phyloP scores from a whole-genome alignment of 2,797 vertebrate species.

The Nyctibius grandis region DNA sequence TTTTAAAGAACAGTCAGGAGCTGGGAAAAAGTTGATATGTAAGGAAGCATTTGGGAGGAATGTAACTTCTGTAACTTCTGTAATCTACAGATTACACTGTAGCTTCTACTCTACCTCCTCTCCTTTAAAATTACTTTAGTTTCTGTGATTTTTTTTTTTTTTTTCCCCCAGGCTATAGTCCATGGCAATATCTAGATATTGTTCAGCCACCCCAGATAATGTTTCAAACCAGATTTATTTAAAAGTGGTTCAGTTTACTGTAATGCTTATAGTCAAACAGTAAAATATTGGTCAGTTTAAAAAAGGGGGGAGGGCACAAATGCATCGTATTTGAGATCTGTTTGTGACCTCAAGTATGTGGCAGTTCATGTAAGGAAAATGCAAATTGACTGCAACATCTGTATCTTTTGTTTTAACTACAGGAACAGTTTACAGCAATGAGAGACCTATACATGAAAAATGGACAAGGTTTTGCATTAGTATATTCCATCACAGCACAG shows the following conservation, averaged over 20 bases:
- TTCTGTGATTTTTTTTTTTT: neutral
- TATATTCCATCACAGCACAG: conserved; percentile 96
- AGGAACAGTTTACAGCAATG: conserved; percentile 98
- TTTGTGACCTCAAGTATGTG: neutral
- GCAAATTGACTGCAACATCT: neutral
- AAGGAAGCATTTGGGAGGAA: neutral
- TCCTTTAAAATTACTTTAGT: neutral
- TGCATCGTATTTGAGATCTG: neutral
- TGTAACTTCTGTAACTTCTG: neutral
- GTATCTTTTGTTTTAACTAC: neutral
- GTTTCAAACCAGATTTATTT: neutral
- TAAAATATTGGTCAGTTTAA: neutral
- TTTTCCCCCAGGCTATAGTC: neutral
- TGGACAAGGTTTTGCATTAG: conserved; percentile 93
- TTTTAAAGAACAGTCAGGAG: neutral
- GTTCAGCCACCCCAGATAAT: neutral
- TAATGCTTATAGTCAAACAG: neutral
- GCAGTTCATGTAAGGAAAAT: neutral
- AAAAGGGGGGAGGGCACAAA: neutral
- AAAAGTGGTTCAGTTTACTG: neutral
- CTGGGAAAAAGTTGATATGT: neutral
- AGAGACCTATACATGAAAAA: conserved; percentile 97
- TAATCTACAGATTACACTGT: neutral
- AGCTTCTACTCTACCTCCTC: neutral
- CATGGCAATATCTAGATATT: neutral